Percentiles rank a stretch among this genome's conserved stretches.
Conservation (phyloP, 2,113 vertebrate species). For the Etheostoma spectabile region DNA sequence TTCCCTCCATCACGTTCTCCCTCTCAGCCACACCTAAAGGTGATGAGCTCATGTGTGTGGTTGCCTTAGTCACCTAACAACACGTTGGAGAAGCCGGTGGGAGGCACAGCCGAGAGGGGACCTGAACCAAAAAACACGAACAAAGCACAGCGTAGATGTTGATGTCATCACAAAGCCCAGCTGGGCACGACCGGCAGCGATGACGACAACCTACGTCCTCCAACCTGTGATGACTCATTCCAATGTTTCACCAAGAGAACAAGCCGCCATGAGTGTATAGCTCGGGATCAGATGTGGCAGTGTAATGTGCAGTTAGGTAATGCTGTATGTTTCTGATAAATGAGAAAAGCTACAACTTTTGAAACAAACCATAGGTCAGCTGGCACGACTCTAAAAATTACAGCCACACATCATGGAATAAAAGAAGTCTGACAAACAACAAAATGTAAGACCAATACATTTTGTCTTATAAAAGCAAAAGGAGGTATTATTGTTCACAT, state of each 20-base stretch:
- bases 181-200: constrained; percentile 46
- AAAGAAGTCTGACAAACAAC: not conserved
- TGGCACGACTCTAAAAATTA: constrained; percentile 21
- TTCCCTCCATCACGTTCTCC: constrained; percentile 41
- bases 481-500: not conserved
- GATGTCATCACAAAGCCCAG: constrained; percentile 62
- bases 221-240: constrained; percentile 59
- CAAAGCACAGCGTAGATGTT: constrained; percentile 59
- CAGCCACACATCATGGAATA: not conserved
- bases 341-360: not conserved
- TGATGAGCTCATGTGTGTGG: constrained; percentile 82
- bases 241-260: constrained; percentile 46
- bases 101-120: constrained; percentile 47
- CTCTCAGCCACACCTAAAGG: constrained; percentile 78
- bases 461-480: not conserved
- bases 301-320: constrained; percentile 25
- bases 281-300: constrained; percentile 32
- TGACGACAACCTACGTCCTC: constrained; percentile 65
- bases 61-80: constrained; percentile 83
- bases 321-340: constrained; percentile 24
- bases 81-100: constrained; percentile 52
- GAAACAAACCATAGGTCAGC: constrained; percentile 11
- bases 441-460: not conserved
- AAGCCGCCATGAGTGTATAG: constrained; percentile 38
- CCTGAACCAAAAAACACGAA: constrained; percentile 42